Evolutionary conservation across 2,888 invertebrate genomes (phyloP).

Genomic region (Gymnocheta viridis): DNA sequence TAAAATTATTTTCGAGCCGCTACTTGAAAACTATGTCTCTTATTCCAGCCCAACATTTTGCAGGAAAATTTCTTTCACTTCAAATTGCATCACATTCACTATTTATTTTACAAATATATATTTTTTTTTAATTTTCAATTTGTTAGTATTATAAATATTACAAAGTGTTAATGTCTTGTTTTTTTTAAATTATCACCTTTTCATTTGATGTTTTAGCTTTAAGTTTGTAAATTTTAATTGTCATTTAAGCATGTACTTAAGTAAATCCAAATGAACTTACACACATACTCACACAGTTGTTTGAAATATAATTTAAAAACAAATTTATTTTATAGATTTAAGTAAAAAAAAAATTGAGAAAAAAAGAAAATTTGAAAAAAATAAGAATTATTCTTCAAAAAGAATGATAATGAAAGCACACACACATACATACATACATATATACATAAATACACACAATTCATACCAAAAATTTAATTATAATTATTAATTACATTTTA

Average conservation of each 20-base stretch:
- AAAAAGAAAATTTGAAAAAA: background rate
- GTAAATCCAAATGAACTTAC: conserved; percentile 22
- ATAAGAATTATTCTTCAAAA: conserved; percentile 26
- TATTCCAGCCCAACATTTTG: background rate
- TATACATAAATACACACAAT: too few species aligned
- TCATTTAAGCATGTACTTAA: conserved; percentile 55
- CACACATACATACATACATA: conserved; percentile 18
- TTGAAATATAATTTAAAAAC: conserved; percentile 3
- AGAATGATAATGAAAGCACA: conserved; percentile 13
- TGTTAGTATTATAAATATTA: conserved; percentile 58
- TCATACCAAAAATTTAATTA: conserved; percentile 69
- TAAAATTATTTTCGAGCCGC: too few species aligned
- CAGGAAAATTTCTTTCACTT: background rate
- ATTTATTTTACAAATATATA: background rate
- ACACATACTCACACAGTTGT: background rate
- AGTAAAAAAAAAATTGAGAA: conserved; percentile 19
- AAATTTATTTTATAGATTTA: background rate
- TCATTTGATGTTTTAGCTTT: conserved; percentile 38
- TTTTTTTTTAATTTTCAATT: conserved; percentile 19
- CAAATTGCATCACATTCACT: background rate
- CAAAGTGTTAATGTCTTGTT: conserved; percentile 52
- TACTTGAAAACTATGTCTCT: too few species aligned
- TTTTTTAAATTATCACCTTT: conserved; percentile 29
- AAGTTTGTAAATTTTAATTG: conserved; percentile 59
- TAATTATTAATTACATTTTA: conserved; percentile 64